Evolutionary conservation across 64 coral and sea anemone species (phyloP).

Genomic region (Montipora foliosa): DNA sequence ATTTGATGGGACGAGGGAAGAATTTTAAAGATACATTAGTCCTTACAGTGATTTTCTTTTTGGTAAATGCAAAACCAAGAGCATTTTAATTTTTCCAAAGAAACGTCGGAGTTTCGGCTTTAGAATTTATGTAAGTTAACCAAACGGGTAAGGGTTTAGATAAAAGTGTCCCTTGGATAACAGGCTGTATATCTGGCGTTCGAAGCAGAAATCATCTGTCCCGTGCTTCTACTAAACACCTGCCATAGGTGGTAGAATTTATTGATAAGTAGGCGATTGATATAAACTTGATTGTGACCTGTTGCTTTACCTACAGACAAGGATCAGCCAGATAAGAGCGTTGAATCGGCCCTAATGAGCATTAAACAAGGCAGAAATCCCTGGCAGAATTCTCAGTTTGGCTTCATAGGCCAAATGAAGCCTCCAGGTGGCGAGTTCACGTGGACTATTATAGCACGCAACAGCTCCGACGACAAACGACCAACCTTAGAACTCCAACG

Average conservation of each 20-base stretch:
- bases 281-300: background rate
- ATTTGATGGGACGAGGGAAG: too few species aligned
- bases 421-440: background rate
- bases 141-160: too few species aligned
- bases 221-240: background rate
- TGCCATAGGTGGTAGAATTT: background rate
- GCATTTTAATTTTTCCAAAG: too few species aligned
- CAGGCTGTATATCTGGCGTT: background rate
- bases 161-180: too few species aligned
- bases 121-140: too few species aligned
- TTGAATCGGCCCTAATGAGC: background rate
- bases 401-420: background rate
- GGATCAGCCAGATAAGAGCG: background rate
- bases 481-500: background rate
- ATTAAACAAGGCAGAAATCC: background rate
- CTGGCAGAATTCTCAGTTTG: background rate
- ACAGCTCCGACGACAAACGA: background rate
- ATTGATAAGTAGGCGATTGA: background rate
- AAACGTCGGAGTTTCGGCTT: too few species aligned
- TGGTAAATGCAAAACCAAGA: too few species aligned
- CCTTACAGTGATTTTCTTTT: too few species aligned
- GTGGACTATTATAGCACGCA: background rate
- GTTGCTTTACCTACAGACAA: background rate
- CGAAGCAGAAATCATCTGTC: background rate
- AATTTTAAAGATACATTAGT: too few species aligned